phyloP scores from a whole-genome alignment of 1,140 invertebrate genomes.

The Drosophila ficusphila region DNA sequence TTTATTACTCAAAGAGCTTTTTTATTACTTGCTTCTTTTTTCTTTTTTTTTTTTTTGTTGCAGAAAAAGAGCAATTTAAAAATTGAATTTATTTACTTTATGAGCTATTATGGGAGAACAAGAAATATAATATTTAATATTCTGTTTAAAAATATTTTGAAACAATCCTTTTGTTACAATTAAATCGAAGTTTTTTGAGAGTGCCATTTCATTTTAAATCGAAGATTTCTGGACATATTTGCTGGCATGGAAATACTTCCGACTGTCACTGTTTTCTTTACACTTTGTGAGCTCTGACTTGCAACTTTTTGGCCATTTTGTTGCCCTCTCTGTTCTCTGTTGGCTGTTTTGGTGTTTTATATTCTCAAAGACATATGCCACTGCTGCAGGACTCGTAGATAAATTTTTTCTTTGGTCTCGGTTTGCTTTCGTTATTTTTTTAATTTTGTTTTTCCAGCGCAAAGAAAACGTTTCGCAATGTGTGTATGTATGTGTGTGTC shows the following conservation, averaged over 20 bases:
- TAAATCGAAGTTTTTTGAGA: no score
- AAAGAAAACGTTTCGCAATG: neutral
- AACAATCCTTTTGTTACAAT: neutral
- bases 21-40: slow-evolving; percentile 10
- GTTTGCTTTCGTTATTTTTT: neutral
- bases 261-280: neutral
- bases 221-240: neutral
- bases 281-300: slow-evolving; percentile 14
- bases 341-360: slow-evolving; percentile 18
- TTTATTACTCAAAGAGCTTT: slow-evolving; percentile 17
- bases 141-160: neutral
- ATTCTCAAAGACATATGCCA: slow-evolving; percentile 55
- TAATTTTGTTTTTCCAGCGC: neutral
- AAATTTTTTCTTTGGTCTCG: slow-evolving; percentile 15
- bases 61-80: neutral
- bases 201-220: neutral
- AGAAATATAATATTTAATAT: no score
- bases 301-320: slow-evolving; percentile 19
- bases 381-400: slow-evolving; percentile 21
- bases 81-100: neutral
- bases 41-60: neutral
- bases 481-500: slow-evolving; percentile 10
- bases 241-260: neutral
- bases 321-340: neutral
- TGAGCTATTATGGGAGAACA: neutral